Evolutionary conservation across 2,888 invertebrate genomes (phyloP).

Genomic region (Dichetophora obliterata): DNA sequence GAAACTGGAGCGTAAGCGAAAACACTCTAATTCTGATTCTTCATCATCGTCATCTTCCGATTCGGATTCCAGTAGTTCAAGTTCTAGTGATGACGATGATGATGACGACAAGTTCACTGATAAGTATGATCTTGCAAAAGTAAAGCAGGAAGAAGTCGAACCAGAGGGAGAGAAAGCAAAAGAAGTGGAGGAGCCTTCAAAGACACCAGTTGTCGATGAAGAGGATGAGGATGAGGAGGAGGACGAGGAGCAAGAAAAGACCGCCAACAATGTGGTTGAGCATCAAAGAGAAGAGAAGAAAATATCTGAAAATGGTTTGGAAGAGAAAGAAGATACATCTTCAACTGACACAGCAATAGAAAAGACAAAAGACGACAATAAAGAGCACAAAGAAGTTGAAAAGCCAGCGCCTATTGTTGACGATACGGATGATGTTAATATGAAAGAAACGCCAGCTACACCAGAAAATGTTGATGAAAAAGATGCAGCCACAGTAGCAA

Average conservation of each 20-base stretch:
- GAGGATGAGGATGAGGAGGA: no score
- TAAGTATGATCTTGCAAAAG: slow-evolving; percentile 60
- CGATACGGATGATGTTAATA: slow-evolving; percentile 25
- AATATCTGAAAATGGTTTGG: slow-evolving; percentile 33
- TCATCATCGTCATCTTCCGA: slow-evolving; percentile 59
- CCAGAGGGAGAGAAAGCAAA: slow-evolving; percentile 24
- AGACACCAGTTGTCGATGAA: slow-evolving; percentile 65
- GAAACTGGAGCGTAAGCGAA: slow-evolving; percentile 52
- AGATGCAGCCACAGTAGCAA: slow-evolving; percentile 28
- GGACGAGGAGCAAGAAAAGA: slow-evolving; percentile 50
- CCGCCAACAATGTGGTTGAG: slow-evolving; percentile 23
- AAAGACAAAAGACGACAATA: slow-evolving; percentile 42
- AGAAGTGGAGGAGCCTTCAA: background rate
- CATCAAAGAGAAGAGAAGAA: slow-evolving; percentile 35
- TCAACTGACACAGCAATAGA: slow-evolving; percentile 31
- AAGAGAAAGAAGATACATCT: background rate
- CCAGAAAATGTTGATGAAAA: slow-evolving; percentile 43
- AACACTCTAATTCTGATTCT: slow-evolving; percentile 57
- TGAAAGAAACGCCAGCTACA: slow-evolving; percentile 66
- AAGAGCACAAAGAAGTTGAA: slow-evolving; percentile 28
- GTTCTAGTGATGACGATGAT: slow-evolving; percentile 63
- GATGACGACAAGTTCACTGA: slow-evolving; percentile 67
- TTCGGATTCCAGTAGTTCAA: slow-evolving; percentile 62
- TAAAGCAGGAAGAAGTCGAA: slow-evolving; percentile 55
- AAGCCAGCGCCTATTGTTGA: background rate